Conservation (phyloP, 2,797 vertebrate genomes). For the Cryptoblepharus egeriae region DNA sequence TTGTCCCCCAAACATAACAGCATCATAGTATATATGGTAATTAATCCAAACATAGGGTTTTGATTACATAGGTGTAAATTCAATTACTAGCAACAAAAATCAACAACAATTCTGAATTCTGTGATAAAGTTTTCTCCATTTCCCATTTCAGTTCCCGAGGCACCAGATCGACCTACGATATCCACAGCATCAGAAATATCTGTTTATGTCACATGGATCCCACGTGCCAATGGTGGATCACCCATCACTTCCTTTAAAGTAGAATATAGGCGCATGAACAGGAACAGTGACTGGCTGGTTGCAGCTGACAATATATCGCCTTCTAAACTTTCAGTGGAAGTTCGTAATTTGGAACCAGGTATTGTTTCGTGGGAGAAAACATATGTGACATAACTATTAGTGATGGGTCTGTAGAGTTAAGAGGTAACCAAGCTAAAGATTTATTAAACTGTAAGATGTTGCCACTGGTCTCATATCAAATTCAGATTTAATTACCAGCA, state of each 20-base stretch:
- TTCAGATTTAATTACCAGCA: too few relatives aligned
- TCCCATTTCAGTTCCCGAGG: slow-evolving; percentile 86
- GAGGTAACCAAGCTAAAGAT: neutral
- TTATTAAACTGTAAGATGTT: neutral
- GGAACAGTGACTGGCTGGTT: slow-evolving; percentile 85
- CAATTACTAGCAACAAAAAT: too few relatives aligned
- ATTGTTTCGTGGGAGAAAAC: slow-evolving; percentile 20
- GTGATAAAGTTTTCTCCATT: neutral
- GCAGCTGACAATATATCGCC: slow-evolving; percentile 94
- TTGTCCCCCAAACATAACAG: neutral
- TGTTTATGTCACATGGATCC: slow-evolving; percentile 95
- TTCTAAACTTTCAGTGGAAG: slow-evolving; percentile 95
- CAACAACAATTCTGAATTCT: neutral
- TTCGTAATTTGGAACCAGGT: slow-evolving; percentile 93
- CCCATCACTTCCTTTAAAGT: slow-evolving; percentile 96
- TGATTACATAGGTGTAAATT: neutral
- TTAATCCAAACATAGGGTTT: too few relatives aligned
- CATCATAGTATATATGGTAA: neutral
- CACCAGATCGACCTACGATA: slow-evolving; percentile 92
- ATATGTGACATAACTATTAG: neutral
- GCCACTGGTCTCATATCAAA: neutral
- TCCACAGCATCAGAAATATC: slow-evolving; percentile 92
- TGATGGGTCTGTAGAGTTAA: neutral
- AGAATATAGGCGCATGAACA: slow-evolving; percentile 87
- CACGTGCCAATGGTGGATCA: slow-evolving; percentile 94